Base-by-base conservation (phyloP, 2,888 invertebrate species). In the Eudasyphora cyanicolor region DNA sequence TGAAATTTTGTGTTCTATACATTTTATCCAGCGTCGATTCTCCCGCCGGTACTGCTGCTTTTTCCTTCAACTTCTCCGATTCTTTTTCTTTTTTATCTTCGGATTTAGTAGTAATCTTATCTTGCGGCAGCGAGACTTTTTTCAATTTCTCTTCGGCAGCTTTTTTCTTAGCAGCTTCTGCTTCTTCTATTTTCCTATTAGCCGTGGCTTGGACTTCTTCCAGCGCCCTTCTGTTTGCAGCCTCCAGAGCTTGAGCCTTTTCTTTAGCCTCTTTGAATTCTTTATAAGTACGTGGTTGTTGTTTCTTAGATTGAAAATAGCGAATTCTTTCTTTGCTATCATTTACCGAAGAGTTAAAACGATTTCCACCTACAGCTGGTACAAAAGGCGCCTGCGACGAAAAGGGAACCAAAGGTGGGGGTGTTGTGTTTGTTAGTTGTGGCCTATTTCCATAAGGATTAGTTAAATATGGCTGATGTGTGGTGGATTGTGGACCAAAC, bases 221-320 rank as follows among this genome's bases (percentile, higher is more conserved):
- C 10, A 77, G 73, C 17, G 85, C 84, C 51, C 27, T 79, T 35
- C 76, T 77, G 14, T 57, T 21, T 0, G 84, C 82, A 17, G 82
- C 79, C 57, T 86, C 82, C 57, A 86, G 82, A 19, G 86, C 85
- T 12, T 85, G 85, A 17, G 86, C 86, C 38, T 87, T 85, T 32
- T 86, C 87, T 79, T 88, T 91, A 3, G 90, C 89, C 79, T 89
- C 86, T 12, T 86, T 86, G 77, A 89, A 88, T 84, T 91, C 90
- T 0, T 87, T 85, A 78, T 91, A 91, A 0, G 91, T 91, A 2
- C 87, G 85, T 2, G 91, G 89, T 19, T 85, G 86, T 12, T 60
- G 85, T 71, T 87, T 88, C 74, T 88, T 89, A 0, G 89, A 87
- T 73, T 89, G 89, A 1, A 88, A 86, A 79, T 89, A 89, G 74